A percentile compares a stretch with the other conserved stretches of the same genome.
These are phyloP conservation scores for Argentina silus DNA, from an alignment of 2,797 vertebrate genomes.

Conservation along the genomic window DNA sequence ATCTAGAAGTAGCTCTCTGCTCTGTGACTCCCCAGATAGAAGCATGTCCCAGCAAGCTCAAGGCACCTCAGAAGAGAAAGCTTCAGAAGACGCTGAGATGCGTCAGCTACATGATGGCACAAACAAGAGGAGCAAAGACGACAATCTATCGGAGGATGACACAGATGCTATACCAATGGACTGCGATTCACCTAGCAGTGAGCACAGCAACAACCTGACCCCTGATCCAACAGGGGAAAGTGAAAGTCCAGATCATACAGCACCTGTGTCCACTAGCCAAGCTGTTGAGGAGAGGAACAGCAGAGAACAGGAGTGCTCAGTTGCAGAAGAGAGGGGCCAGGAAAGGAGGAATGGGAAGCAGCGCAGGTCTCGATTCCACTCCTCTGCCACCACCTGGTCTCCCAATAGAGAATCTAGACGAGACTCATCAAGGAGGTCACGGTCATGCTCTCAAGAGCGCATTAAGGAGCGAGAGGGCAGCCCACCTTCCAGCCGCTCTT, in stretches of 20 bases:
- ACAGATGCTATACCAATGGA: slow-evolving; percentile 90
- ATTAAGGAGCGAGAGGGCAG: slow-evolving; percentile 55
- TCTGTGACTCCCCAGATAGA: slow-evolving; percentile 15
- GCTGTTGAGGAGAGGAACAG: slow-evolving; percentile 56
- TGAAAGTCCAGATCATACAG: slow-evolving; percentile 30
- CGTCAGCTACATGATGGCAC: slow-evolving; percentile 3
- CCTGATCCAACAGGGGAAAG: slow-evolving; percentile 59
- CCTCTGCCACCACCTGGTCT: slow-evolving; percentile 92
- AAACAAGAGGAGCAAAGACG: slow-evolving; percentile 25
- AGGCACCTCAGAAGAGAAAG: slow-evolving; percentile 25
- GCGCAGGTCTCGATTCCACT: slow-evolving; percentile 93
- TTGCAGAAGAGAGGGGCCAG: slow-evolving; percentile 55
- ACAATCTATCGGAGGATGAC: slow-evolving; percentile 75
- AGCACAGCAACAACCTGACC: slow-evolving; percentile 56
- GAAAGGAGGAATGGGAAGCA: slow-evolving; percentile 82
- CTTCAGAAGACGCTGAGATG: neutral
- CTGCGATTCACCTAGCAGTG: slow-evolving; percentile 87
- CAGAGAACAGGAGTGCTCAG: slow-evolving; percentile 15
- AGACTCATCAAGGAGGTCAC: slow-evolving; percentile 79
- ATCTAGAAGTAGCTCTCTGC: slow-evolving; percentile 22
- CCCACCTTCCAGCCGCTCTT: slow-evolving; percentile 73
- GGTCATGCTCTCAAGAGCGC: slow-evolving; percentile 73
- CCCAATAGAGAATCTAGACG: slow-evolving; percentile 77
- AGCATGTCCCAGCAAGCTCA: slow-evolving; percentile 19
- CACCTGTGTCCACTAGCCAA: slow-evolving; percentile 48